Percentiles rank a stretch among this genome's conserved stretches.
Conservation (phyloP, 2,888 invertebrate species). For the Calameuta idolon region DNA sequence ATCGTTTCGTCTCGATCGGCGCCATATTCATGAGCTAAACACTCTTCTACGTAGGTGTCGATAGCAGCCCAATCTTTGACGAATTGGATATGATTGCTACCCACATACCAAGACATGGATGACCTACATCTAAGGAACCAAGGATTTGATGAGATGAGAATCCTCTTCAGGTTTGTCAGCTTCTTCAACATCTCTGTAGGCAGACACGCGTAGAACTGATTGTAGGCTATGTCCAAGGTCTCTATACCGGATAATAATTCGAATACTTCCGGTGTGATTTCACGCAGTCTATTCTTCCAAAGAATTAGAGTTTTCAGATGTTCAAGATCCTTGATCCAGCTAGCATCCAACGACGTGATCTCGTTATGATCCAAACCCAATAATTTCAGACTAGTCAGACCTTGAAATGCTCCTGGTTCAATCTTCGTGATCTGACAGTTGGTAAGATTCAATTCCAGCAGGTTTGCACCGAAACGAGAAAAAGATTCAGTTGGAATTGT, state of each 20-base stretch:
- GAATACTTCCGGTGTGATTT: constrained; percentile 27
- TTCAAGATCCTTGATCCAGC: constrained; percentile 28
- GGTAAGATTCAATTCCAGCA: constrained; percentile 31
- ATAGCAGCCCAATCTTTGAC: constrained; percentile 29
- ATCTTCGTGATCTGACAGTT: constrained; percentile 27
- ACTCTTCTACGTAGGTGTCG: constrained; percentile 34
- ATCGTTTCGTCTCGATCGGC: constrained; percentile 23
- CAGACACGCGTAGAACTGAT: constrained; percentile 24
- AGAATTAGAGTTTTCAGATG: constrained; percentile 23
- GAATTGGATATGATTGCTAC: constrained; percentile 23
- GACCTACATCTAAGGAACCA: constrained; percentile 33
- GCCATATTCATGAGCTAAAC: constrained; percentile 31
- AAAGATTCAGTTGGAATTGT: constrained; percentile 20
- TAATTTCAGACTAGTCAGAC: constrained; percentile 24
- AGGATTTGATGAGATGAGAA: constrained; percentile 30
- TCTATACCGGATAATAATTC: constrained; percentile 23
- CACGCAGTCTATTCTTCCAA: constrained; percentile 28
- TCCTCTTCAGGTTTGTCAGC: constrained; percentile 21
- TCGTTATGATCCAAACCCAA: constrained; percentile 29
- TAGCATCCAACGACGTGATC: constrained; percentile 25
- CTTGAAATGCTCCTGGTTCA: constrained; percentile 28
- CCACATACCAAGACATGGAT: constrained; percentile 29
- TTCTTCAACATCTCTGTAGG: constrained; percentile 17
- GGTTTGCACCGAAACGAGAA: constrained; percentile 7
- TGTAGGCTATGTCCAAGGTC: constrained; percentile 28